Percentiles rank a stretch among this genome's conserved stretches.
These are phyloP conservation scores for Hyperoplus lanceolatus DNA, from an alignment of 2,797 vertebrate species.

Conservation along the genomic window DNA sequence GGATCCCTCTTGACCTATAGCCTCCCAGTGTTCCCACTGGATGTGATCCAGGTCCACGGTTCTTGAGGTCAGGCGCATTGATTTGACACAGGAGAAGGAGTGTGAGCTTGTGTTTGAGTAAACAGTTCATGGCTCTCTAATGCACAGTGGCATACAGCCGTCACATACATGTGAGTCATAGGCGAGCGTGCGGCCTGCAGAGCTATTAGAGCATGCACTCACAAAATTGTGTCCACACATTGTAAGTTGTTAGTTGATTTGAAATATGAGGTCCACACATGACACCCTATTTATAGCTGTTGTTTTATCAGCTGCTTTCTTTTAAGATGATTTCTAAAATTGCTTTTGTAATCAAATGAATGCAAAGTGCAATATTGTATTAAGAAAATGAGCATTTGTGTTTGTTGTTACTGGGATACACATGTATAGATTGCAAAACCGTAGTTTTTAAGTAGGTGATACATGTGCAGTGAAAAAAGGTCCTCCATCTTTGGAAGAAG, in stretches of 20 bases:
- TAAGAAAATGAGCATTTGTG: background rate
- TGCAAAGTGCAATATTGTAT: slow-evolving; percentile 1
- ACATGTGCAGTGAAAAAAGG: background rate
- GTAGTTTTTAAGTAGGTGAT: background rate
- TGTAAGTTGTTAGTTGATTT: background rate
- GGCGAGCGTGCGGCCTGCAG: slow-evolving; percentile 31
- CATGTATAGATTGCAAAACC: background rate
- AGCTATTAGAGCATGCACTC: slow-evolving; percentile 41
- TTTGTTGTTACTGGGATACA: background rate
- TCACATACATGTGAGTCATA: slow-evolving; percentile 63
- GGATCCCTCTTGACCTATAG: slow-evolving; percentile 68
- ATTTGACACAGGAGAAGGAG: slow-evolving; percentile 70
- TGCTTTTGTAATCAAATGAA: slow-evolving; percentile 15
- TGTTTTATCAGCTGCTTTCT: slow-evolving; percentile 2
- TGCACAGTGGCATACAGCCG: slow-evolving; percentile 52
- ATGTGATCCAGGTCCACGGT: slow-evolving; percentile 59
- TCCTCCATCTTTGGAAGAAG: background rate
- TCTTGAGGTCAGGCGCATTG: slow-evolving; percentile 64
- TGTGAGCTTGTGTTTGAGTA: slow-evolving; percentile 64
- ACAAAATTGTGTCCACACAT: slow-evolving; percentile 27
- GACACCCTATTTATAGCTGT: slow-evolving; percentile 5
- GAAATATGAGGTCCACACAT: slow-evolving; percentile 17
- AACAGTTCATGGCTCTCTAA: slow-evolving; percentile 63
- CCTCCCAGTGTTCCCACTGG: slow-evolving; percentile 53
- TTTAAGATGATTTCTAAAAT: slow-evolving; percentile 32